Conservation (phyloP, 2,888 invertebrate genomes). For the Empis stercorea region DNA sequence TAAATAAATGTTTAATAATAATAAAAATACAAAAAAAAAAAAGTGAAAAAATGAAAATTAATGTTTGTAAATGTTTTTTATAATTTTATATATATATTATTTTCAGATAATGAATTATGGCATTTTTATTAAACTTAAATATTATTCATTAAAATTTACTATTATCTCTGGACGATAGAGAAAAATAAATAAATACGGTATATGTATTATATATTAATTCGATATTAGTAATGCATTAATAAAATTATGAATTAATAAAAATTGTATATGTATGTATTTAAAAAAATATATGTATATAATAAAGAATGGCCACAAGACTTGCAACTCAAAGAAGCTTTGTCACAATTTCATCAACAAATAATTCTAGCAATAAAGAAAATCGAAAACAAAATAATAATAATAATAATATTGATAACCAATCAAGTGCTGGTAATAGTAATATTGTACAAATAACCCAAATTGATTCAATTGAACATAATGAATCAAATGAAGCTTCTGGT, state of each 20-base stretch:
- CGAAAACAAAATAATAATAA: not conserved
- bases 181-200: not conserved
- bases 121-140: too few species aligned
- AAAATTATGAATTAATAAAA: constrained; percentile 1
- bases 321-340: constrained; percentile 33
- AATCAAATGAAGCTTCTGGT: too few species aligned
- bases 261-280: constrained; percentile 2
- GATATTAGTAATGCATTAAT: not conserved
- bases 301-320: constrained; percentile 32
- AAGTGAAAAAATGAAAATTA: not conserved
- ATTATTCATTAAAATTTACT: too few species aligned
- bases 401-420: constrained; percentile 17
- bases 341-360: constrained; percentile 8
- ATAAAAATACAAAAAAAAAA: constrained; percentile 6
- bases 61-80: not conserved
- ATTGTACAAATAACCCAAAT: constrained; percentile 18
- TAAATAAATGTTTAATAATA: constrained; percentile 6
- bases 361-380: constrained; percentile 9
- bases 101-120: too few species aligned
- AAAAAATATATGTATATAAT: constrained; percentile 8
- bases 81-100: too few species aligned
- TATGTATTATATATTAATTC: too few species aligned
- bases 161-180: constrained; percentile 3
- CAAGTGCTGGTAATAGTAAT: constrained; percentile 20
- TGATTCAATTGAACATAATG: too few species aligned